These are phyloP conservation scores for Choloepus hoffmanni DNA, from an alignment of 2,113 vertebrate species.

Conservation along the genomic window DNA sequence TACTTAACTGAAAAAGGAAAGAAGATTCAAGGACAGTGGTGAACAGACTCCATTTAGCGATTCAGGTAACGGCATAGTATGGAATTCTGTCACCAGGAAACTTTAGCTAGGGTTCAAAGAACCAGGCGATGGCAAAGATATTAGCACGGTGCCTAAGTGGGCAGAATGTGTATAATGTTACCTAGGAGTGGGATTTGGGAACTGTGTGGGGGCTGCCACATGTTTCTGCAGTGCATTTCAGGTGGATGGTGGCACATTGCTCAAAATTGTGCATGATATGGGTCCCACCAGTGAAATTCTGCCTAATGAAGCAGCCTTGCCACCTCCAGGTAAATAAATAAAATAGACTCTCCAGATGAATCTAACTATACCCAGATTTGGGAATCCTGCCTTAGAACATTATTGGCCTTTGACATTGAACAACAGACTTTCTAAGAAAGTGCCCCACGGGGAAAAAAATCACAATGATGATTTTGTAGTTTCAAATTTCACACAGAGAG, in stretches of 20 bases:
- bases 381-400: not conserved
- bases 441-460: not conserved
- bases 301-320: not conserved
- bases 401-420: conserved; percentile 27
- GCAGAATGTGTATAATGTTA: not conserved
- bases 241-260: not conserved
- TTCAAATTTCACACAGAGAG: conserved; percentile 40
- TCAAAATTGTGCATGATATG: not conserved
- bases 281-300: not conserved
- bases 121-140: not conserved
- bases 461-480: not conserved
- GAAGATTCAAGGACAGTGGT: not conserved
- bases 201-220: not conserved
- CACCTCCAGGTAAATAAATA: conserved; percentile 14
- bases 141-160: not conserved
- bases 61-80: not conserved
- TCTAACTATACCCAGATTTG: not conserved
- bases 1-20: not conserved
- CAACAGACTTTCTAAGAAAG: conserved; percentile 35
- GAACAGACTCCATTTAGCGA: not conserved
- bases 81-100: not conserved
- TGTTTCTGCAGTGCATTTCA: not conserved
- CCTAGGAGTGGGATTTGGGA: not conserved
- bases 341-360: not conserved
- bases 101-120: not conserved